Evolutionary conservation across 1,140 invertebrate genomes (phyloP).

Genomic region (Tetramorium parvispinum): DNA sequence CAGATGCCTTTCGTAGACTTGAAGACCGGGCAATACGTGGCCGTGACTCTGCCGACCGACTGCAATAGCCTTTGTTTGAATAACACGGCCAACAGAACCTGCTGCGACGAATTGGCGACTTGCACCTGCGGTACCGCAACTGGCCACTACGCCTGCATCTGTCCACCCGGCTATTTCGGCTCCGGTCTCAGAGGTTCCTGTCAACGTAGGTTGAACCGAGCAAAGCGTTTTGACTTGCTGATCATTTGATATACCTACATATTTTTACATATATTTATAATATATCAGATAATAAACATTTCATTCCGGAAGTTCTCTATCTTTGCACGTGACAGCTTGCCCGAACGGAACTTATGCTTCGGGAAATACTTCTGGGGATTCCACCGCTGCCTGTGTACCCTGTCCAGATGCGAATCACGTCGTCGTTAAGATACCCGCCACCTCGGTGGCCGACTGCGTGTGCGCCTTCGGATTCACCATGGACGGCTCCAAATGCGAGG

Average conservation of each 20-base stretch:
- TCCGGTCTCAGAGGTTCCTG: slow-evolving; percentile 88
- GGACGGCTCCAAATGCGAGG: slow-evolving; percentile 85
- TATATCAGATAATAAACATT: not conserved
- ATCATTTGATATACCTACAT: not conserved
- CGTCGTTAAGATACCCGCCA: slow-evolving; percentile 86
- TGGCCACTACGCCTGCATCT: slow-evolving; percentile 90
- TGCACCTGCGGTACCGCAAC: slow-evolving; percentile 90
- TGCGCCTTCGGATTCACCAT: slow-evolving; percentile 87
- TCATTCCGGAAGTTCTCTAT: slow-evolving; percentile 32
- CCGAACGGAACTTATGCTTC: slow-evolving; percentile 85
- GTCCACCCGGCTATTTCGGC: slow-evolving; percentile 89
- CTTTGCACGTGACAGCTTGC: slow-evolving; percentile 79
- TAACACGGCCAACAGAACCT: slow-evolving; percentile 78
- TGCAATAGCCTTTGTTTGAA: slow-evolving; percentile 87
- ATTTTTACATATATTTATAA: not conserved
- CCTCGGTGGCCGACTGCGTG: slow-evolving; percentile 86
- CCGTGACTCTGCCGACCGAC: slow-evolving; percentile 82
- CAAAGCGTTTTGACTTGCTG: not conserved
- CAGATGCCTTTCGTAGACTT: slow-evolving; percentile 85
- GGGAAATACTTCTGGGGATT: slow-evolving; percentile 85
- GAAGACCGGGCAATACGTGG: slow-evolving; percentile 87
- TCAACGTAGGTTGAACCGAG: slow-evolving; percentile 85
- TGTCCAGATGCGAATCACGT: slow-evolving; percentile 90
- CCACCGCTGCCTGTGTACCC: slow-evolving; percentile 85
- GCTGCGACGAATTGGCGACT: slow-evolving; percentile 87